Conservation (phyloP, 1,140 invertebrate genomes). For the Brachionus rotundiformis region DNA sequence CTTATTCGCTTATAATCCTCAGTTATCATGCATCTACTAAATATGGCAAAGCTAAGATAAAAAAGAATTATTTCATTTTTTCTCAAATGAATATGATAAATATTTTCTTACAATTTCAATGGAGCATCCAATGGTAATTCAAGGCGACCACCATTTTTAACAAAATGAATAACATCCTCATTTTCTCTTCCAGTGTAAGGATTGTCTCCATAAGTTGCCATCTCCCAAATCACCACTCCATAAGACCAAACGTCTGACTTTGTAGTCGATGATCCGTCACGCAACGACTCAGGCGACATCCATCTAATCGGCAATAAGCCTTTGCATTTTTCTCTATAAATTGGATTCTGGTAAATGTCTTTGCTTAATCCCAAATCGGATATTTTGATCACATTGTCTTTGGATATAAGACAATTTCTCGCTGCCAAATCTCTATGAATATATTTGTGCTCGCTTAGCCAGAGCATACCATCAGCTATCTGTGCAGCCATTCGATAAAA, state of each 20-base stretch:
- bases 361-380: conserved; percentile 66
- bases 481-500: conserved; percentile 92
- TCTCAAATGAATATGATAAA: no score
- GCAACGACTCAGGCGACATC: conserved; percentile 31
- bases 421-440: conserved; percentile 94
- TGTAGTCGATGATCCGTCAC: conserved; percentile 27
- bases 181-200: conserved; percentile 99
- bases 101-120: conserved; percentile 15
- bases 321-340: conserved; percentile 64
- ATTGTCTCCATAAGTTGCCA: conserved; percentile 93
- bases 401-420: conserved; percentile 83
- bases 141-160: conserved; percentile 20
- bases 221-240: conserved; percentile 49
- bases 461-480: conserved; percentile 94
- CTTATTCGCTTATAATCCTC: conserved; percentile 26
- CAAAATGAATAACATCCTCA: conserved; percentile 86
- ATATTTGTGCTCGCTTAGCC: conserved; percentile 88
- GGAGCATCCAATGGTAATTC: background rate
- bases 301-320: conserved; percentile 66
- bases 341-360: conserved; percentile 66
- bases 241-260: conserved; percentile 52
- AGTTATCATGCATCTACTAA: conserved; percentile 28
- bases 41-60: background rate
- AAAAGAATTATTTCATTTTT: background rate
- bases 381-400: conserved; percentile 60